Evolutionary conservation across 1,140 invertebrate species (phyloP).

Genomic region (Bombus huntii): DNA sequence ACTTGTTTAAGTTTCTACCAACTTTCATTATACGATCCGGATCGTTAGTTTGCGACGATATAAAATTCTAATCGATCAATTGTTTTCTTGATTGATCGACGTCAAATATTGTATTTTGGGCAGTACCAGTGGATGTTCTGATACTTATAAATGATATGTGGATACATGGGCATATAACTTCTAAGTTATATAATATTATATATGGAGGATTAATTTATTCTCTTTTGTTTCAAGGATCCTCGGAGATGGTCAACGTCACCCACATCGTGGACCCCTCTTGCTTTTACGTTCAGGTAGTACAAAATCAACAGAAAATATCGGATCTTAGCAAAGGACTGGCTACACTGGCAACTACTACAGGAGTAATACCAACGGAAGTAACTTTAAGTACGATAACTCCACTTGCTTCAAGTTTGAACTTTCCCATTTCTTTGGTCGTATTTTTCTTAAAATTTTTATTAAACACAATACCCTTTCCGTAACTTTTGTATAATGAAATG

Average conservation of each 20-base stretch:
- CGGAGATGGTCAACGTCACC: conserved; percentile 83
- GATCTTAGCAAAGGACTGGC: conserved; percentile 6
- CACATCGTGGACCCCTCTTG: conserved; percentile 86
- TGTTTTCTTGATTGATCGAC: neutral
- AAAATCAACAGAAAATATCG: conserved; percentile 11
- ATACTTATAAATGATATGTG: too few species aligned
- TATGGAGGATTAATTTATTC: neutral
- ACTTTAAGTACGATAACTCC: conserved; percentile 22
- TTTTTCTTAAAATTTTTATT: neutral
- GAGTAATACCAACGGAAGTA: neutral
- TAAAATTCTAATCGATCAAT: neutral
- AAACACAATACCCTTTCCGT: too few species aligned
- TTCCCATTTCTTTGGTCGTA: neutral
- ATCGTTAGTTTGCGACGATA: neutral
- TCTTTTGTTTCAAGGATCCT: conserved; percentile 73
- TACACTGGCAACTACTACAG: neutral
- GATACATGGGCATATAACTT: too few species aligned
- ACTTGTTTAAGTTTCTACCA: neutral
- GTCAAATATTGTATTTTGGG: too few species aligned
- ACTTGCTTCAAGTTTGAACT: neutral
- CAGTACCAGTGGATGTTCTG: too few species aligned
- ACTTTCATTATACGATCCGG: neutral
- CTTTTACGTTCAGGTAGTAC: conserved; percentile 86
- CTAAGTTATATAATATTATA: too few species aligned
- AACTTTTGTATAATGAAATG: too few species aligned